Evolutionary conservation across 2,113 vertebrate species (phyloP).

Genomic region (Paraplagusia blochii): DNA sequence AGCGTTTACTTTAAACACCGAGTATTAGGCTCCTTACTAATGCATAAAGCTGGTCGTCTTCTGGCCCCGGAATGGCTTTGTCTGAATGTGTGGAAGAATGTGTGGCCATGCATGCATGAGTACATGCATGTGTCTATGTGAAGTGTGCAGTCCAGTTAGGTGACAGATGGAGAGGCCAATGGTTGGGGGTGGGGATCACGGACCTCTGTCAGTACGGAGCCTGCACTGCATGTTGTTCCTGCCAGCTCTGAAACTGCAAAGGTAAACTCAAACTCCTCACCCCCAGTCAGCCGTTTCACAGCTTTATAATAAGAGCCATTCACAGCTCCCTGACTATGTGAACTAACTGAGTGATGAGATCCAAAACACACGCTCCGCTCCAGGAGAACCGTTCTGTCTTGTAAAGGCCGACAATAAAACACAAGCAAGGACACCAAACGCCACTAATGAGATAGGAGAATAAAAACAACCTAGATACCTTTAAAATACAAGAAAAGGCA

Average conservation of each 20-base stretch:
- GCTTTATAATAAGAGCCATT: constrained; percentile 24
- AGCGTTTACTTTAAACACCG: background rate
- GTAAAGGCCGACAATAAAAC: constrained; percentile 12
- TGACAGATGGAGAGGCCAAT: constrained; percentile 75
- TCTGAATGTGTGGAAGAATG: constrained; percentile 5
- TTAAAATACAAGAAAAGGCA: constrained; percentile 35
- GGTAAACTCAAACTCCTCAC: constrained; percentile 41
- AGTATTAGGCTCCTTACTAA: background rate
- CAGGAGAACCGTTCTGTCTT: constrained; percentile 7
- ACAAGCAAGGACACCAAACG: constrained; percentile 36
- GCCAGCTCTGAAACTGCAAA: constrained; percentile 53
- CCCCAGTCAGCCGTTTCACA: constrained; percentile 42
- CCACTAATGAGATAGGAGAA: constrained; percentile 38
- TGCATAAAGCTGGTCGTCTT: background rate
- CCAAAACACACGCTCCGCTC: constrained; percentile 4
- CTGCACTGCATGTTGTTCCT: constrained; percentile 60
- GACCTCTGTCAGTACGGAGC: constrained; percentile 61
- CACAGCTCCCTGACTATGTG: constrained; percentile 28
- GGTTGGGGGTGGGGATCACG: constrained; percentile 64
- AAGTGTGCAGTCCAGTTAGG: constrained; percentile 48
- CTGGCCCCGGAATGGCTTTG: background rate
- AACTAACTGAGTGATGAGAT: constrained; percentile 21
- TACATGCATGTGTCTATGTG: constrained; percentile 28
- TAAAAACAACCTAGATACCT: constrained; percentile 4
- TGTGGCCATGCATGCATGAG: constrained; percentile 25